Percentiles rank a stretch among this genome's conserved stretches.
phyloP scores from a whole-genome alignment of 2,888 invertebrate genomes.

The Epistrophe grossulariae region DNA sequence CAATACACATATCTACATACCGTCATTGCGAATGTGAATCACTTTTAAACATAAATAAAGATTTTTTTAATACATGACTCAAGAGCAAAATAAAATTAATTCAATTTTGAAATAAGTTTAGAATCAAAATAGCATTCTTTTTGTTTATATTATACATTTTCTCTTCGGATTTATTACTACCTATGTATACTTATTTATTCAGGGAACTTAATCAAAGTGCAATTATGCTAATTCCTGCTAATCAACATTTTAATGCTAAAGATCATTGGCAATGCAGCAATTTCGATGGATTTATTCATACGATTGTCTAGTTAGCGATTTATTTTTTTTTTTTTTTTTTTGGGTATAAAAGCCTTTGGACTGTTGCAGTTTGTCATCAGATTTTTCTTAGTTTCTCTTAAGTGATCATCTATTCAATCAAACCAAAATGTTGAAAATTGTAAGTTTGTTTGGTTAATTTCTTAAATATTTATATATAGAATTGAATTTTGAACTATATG shows the following conservation, averaged over 20 bases:
- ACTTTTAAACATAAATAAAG: too few species aligned
- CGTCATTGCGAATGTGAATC: too few species aligned
- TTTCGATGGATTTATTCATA: constrained; percentile 12
- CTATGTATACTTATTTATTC: too few species aligned
- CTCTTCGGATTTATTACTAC: neutral
- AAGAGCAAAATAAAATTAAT: too few species aligned
- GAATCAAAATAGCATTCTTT: neutral
- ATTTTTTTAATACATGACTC: too few species aligned
- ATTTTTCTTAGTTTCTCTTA: neutral
- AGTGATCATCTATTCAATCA: constrained; percentile 14
- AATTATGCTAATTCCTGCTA: neutral
- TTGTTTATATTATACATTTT: neutral
- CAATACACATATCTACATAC: too few species aligned
- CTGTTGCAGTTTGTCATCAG: constrained; percentile 4
- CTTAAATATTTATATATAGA: neutral
- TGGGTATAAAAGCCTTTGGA: constrained; percentile 4
- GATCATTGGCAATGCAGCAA: neutral
- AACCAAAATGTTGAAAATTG: constrained; percentile 34
- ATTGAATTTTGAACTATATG: neutral
- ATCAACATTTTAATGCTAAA: neutral
- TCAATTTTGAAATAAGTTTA: too few species aligned
- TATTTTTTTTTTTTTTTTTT: too few species aligned
- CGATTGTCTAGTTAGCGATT: neutral
- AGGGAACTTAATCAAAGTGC: neutral
- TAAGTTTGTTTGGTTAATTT: neutral